These are phyloP conservation scores for Phasianus colchicus DNA, from an alignment of 2,113 vertebrate genomes.

Conservation along the genomic window DNA sequence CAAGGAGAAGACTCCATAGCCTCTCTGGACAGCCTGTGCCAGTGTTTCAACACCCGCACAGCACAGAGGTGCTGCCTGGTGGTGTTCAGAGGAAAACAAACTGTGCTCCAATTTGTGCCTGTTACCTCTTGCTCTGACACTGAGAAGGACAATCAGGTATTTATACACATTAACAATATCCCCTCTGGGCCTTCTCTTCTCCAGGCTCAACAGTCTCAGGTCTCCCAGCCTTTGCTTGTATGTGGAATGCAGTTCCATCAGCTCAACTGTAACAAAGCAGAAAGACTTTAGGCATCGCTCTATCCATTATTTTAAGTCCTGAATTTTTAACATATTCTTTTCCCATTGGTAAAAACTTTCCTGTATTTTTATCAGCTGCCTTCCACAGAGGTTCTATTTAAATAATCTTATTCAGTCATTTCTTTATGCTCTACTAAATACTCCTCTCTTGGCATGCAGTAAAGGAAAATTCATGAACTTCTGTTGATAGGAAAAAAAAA, in stretches of 20 bases:
- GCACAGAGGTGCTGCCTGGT: background rate
- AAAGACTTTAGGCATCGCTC: background rate
- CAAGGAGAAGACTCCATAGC: background rate
- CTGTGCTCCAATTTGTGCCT: background rate
- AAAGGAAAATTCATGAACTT: background rate
- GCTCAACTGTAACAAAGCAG: background rate
- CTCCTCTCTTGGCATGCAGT: background rate
- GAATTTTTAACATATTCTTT: background rate
- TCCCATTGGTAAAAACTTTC: background rate
- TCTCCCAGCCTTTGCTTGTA: background rate
- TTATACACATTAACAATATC: background rate
- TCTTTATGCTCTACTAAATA: conserved; percentile 22
- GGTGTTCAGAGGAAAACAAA: background rate
- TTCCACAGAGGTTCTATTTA: conserved; percentile 3
- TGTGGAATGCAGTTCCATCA: background rate
- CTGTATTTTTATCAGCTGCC: conserved; percentile 3
- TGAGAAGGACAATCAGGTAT: background rate
- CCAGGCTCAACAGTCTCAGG: background rate
- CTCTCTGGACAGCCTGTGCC: background rate
- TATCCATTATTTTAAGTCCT: background rate
- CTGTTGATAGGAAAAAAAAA: background rate
- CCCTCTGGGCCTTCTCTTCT: background rate
- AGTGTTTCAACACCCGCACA: background rate
- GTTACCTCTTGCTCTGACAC: background rate
- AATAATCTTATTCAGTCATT: conserved; percentile 12